Base-by-base conservation (phyloP, 1,140 invertebrate genomes). In the Latrodectus geometricus region DNA sequence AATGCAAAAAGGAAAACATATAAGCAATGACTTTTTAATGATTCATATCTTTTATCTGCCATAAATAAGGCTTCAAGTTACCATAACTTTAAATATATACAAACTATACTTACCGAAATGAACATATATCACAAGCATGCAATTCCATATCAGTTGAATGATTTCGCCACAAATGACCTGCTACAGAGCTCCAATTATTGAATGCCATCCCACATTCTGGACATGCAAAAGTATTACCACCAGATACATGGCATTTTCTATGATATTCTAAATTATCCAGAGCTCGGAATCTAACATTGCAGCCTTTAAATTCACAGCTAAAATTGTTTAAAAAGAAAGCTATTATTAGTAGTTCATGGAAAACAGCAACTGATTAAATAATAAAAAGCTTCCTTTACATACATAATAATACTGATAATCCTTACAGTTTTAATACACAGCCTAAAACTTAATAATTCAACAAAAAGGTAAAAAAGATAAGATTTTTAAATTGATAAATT, bases 151-250 rank as follows among this genome's bases (percentile, higher is more conserved):
- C 91, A 68, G 92, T 89, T 14, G 88, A 87, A 88, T 93, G 92
- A 48, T 72, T 85, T 78, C 90, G 89, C 91, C 92, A 92, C 20
- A 92, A 88, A 84, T 93, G 92, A 48, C 92, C 88, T 35, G 90
- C 90, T 17, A 92, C 81, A 2, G 89, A 74, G 54, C 89, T 88
- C 92, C 92, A 93, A 48, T 89, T 88, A 20, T 89, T 83, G 81
- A 89, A 90, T 90, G 92, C 90, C 92, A 94, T 87, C 1, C 90
- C 89, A 90, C 95, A 96, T 89, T 95, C 94, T 1, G 93, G 93
- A 91, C 95, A 96, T 14, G 91, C 90, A 88, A 95, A 93, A 23
- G 92, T 91, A 15, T 86, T 79, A 61, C 89, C 88, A 20, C 61
- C 72, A 17, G 66, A 80, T 48, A 86, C 73, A 90, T 96, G 95